Evolutionary conservation across 1,140 invertebrate species (phyloP), one percentile per base, ranked within the genome.

Genomic region (Procambarus clarkii): DNA sequence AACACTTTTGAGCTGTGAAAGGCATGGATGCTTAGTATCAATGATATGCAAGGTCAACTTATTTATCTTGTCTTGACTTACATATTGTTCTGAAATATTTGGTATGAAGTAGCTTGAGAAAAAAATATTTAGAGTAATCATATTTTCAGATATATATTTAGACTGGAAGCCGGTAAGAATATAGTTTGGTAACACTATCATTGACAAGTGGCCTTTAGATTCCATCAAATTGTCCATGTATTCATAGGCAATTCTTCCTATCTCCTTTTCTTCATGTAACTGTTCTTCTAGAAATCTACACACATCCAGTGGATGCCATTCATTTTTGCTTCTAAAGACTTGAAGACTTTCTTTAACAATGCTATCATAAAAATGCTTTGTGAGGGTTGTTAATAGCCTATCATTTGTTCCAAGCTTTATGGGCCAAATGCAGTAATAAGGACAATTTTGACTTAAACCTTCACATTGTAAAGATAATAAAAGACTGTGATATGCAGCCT

Each of bases 231-330:
- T 77, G 44, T 77, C 50, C 69, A 90, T 64, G 18, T 74, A 90
- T 34, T 74, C 79, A 84, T 78, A 90, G 8, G 88, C 88, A 76
- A 21, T 60, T 60, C 84, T 64, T 13, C 80, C 88, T 58, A 90
- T 77, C 3, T 48, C 18, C 58, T 34, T 44, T 46, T 18, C 21
- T 24, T 60, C 18, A 45, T 77, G 58, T n/a, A 90, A 76, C 5
- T 18, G 44, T 11, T 90, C 48, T 71, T 83, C 81, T 13, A 90
- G 34, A 45, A 90, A 58, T 21, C 3, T 18, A 71, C 81, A 90
- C 15, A 54, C 18, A 4, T 45, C n/a, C 2, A 90, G n/a, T 11
- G 88, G 69, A 21, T 78, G 48, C 88, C 88, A 90, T 1, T 46
- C 24, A 90, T 44, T 60, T 2, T 48, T 46, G 34, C 81, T 58